Percentiles rank a stretch among this genome's conserved stretches.
These are phyloP conservation scores for Naso thynnoides DNA, from an alignment of 2,797 vertebrate species.

Conservation along the genomic window DNA sequence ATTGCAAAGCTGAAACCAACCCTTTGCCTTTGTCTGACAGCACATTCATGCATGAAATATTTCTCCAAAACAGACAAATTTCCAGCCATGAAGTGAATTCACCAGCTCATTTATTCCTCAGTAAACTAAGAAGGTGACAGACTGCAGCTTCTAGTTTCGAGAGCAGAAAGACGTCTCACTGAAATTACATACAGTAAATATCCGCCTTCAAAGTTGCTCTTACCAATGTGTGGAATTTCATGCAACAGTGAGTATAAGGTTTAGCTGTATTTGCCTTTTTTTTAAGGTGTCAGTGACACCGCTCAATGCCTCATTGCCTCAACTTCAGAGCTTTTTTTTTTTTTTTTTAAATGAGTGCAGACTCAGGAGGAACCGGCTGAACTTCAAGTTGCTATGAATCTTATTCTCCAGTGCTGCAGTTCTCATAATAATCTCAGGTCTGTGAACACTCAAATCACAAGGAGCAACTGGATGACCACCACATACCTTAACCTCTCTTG, in stretches of 20 bases:
- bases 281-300: constrained; percentile 30
- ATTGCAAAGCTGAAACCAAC: background rate
- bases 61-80: background rate
- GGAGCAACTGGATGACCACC: too few relatives aligned
- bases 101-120: constrained; percentile 1
- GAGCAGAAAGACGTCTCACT: constrained; percentile 25
- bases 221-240: constrained; percentile 77
- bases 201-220: constrained; percentile 71
- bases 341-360: too few relatives aligned
- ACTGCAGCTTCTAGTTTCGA: constrained; percentile 14
- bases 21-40: background rate
- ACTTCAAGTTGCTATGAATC: constrained; percentile 1
- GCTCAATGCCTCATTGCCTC: constrained; percentile 9
- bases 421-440: background rate
- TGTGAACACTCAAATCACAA: background rate
- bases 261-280: constrained; percentile 55
- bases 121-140: constrained; percentile 20
- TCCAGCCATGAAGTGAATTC: background rate
- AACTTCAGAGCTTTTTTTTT: background rate
- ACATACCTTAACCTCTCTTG: too few relatives aligned
- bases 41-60: background rate
- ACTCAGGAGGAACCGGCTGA: background rate
- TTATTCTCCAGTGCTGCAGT: background rate
- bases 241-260: constrained; percentile 55
- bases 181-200: constrained; percentile 68